A percentile compares a stretch with the other conserved stretches of the same genome.
Conservation (phyloP, 2,113 vertebrate species). For the Sialia sialis region DNA sequence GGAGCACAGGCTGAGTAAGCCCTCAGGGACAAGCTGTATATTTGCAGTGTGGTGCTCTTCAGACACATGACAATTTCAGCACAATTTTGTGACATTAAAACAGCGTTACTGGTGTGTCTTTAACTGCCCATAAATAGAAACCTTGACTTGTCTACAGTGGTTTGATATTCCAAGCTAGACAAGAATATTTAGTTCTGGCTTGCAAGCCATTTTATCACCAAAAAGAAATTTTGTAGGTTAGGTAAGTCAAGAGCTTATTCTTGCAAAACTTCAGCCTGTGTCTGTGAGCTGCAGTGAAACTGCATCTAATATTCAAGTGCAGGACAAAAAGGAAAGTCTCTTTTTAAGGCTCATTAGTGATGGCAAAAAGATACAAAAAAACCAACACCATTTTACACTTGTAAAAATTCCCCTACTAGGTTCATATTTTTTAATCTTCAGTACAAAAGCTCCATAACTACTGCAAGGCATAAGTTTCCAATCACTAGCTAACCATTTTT, state of each 20-base stretch:
- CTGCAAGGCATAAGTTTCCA: conserved; percentile 28
- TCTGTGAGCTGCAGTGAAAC: not conserved
- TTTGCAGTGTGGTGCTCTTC: not conserved
- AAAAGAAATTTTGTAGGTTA: not conserved
- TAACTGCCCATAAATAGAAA: conserved; percentile 26
- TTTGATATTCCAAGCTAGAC: not conserved
- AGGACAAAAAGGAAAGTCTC: not conserved
- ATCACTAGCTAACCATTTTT: conserved; percentile 18
- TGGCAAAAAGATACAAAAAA: conserved; percentile 46
- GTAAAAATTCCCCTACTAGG: conserved; percentile 52
- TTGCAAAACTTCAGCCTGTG: conserved; percentile 3
- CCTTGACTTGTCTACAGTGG: not conserved
- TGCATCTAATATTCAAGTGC: not conserved
- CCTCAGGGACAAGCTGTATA: not conserved
- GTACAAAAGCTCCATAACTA: conserved; percentile 42
- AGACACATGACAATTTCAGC: conserved; percentile 39
- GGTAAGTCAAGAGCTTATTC: conserved; percentile 30
- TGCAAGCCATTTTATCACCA: not conserved
- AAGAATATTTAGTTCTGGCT: not conserved
- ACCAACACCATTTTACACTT: conserved; percentile 40
- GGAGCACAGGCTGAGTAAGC: conserved; percentile 4
- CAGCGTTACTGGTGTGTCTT: not conserved
- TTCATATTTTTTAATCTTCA: conserved; percentile 55
- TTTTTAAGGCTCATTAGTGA: conserved; percentile 28
- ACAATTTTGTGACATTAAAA: conserved; percentile 40